Base-by-base conservation (phyloP, 1,140 invertebrate genomes). In the Lerema accius region DNA sequence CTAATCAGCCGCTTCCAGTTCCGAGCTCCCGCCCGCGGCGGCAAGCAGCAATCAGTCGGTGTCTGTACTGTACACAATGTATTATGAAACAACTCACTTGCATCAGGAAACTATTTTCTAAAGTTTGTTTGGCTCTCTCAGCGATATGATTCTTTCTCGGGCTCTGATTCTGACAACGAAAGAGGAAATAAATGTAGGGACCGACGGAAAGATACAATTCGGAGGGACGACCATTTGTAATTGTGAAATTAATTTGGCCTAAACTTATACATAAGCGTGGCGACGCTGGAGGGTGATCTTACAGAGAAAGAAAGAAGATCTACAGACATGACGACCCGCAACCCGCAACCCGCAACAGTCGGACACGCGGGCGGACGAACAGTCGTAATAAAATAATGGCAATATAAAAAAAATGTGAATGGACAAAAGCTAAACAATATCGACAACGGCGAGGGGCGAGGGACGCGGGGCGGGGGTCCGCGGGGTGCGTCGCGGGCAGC, bases 111-210 rank as follows among this genome's bases (percentile, higher is more conserved):
- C 71, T 85, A 82, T 84, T 87, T 61, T 87, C 87, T 89, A 90
- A 84, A 19, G 82, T 81, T 78, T 90, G 85, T 89, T 90, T 90
- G 68, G 87, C 87, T 77, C 87, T 82, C 86, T 90, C 87, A 70
- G 82, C 86, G 61, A 90, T 87, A 82, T 84, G 86, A 77, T 83
- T 89, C 82, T 85, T 87, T 86, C 86, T 82, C 65, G 87, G 83
- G 76, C 81, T 89, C 78, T 90, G 85, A 81, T 71, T 88, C 87
- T 88, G 86, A 87, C 80, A 88, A 88, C 65, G 78, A 89, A 79
- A 87, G 78, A 87, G 77, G 75, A 73, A 73, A 79, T 63, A 77
- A 55, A 80, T 84, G 71, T 85, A 80, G 75, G 71, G 32, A 4
- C 28, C 4, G 28, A 1, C 1, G 28, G 32, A 17, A 51, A 10